Base-by-base conservation (phyloP, 2,797 vertebrate genomes). In the Rhinophrynus dorsalis region DNA sequence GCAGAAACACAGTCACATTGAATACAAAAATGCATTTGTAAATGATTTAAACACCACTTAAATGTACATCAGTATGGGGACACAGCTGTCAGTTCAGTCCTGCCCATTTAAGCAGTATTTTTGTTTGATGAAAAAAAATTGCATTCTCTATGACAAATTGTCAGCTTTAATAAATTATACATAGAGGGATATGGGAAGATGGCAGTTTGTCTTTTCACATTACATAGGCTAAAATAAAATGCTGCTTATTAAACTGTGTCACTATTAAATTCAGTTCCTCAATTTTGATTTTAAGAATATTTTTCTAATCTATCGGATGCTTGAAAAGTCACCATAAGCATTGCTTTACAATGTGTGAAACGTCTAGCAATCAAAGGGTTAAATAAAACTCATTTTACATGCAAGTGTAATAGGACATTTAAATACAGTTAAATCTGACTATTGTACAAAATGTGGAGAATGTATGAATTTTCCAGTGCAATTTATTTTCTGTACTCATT, bases 81-180 rank as follows among this genome's bases (percentile, higher is more conserved):
- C 18, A 54, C 24, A 59, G 26, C 32, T 48, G 37, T 29, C 45
- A 20, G 11, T 13, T 24, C 7, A 20, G 15, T 26, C 30, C 23
- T 67, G 54, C 8, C 33, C 24, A 68, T 40, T 68, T 59, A 29
- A 20, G 62, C 30, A 18, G 32, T 48, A 38, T 51, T 50, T 58
- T 57, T 50, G 13, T 32, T 54, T 69, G 57, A 45, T 61, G 48
- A 69, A 61, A 61, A 26, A 52, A 60, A 40, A 54, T 20, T 69
- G 57, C 48, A 69, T 54, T 61, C 57, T 69, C 57, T 61, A 54
- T 69, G 67, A 69, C 67, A 69, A 69, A 42, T 44, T 61, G 48
- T 54, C 67, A 61, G n/a, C 23, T 69, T 61, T 45, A 61, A 61
- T 69, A 45, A 12, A 55, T 54, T 24, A 18, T 18, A 45, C 27